Evolutionary conservation across 2,113 vertebrate genomes (phyloP).

Genomic region (Chaenogobius annularis): DNA sequence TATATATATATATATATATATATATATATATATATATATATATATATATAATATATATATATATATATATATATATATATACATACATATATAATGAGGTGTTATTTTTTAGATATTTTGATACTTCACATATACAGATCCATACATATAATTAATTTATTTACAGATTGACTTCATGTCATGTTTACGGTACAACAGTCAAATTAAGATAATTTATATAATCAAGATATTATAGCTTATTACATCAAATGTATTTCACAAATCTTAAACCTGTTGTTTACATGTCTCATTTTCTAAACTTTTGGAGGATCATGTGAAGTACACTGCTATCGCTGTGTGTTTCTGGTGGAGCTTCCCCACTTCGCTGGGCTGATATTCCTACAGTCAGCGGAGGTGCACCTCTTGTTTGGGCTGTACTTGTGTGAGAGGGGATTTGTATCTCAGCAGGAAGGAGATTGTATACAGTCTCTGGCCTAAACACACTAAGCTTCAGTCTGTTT

Average conservation of each 20-base stretch:
- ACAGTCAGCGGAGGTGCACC: constrained; percentile 17
- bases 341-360: constrained; percentile 18
- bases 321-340: not conserved
- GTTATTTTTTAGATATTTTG: not conserved
- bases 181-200: constrained; percentile 20
- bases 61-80: no score
- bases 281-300: not conserved
- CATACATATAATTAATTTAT: constrained; percentile 24
- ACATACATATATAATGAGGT: no score
- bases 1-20: no score
- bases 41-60: no score
- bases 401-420: constrained; percentile 38
- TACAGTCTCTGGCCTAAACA: constrained; percentile 28
- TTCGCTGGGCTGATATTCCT: not conserved
- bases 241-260: not conserved
- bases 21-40: no score
- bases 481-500: constrained; percentile 35
- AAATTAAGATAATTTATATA: not conserved
- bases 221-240: not conserved
- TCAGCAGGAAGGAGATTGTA: constrained; percentile 51
- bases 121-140: constrained; percentile 4
- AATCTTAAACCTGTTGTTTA: no score
- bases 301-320: not conserved
- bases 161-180: constrained; percentile 28
- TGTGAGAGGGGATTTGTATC: constrained; percentile 50